These are phyloP conservation scores for Glareola pratincola DNA, from an alignment of 2,113 vertebrate species.

Conservation along the genomic window DNA sequence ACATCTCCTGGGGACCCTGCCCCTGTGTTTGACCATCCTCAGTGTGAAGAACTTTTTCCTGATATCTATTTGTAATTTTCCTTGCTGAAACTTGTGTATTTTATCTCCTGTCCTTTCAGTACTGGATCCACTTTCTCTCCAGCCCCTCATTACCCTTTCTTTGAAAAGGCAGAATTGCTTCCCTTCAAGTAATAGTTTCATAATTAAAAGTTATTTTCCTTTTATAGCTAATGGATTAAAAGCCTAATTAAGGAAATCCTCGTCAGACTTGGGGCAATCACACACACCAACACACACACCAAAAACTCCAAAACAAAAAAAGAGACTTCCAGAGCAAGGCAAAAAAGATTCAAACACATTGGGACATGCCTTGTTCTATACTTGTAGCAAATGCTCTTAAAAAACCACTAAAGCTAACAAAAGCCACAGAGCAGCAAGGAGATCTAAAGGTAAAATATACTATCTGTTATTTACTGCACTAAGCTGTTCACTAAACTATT, in stretches of 20 bases:
- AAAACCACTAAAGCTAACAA: background rate
- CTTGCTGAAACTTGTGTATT: background rate
- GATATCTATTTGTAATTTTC: background rate
- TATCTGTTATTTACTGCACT: background rate
- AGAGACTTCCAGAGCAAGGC: background rate
- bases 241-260: background rate
- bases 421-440: background rate
- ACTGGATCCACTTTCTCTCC: background rate
- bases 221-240: background rate
- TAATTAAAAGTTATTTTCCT: background rate
- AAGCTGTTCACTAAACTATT: background rate
- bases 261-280: background rate
- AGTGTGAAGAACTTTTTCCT: background rate
- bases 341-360: background rate
- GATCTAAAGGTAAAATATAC: background rate
- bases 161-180: background rate
- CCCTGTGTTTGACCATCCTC: background rate
- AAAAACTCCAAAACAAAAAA: background rate
- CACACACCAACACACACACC: background rate
- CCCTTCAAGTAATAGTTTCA: background rate
- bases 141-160: background rate
- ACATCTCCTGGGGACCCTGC: rapidly evolving
- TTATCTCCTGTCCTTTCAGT: background rate
- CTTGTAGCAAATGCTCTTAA: background rate
- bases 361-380: background rate